Percentiles rank a stretch among this genome's conserved stretches.
Conservation (phyloP, 2,113 vertebrate species). For the Monarcha castaneiventris region DNA sequence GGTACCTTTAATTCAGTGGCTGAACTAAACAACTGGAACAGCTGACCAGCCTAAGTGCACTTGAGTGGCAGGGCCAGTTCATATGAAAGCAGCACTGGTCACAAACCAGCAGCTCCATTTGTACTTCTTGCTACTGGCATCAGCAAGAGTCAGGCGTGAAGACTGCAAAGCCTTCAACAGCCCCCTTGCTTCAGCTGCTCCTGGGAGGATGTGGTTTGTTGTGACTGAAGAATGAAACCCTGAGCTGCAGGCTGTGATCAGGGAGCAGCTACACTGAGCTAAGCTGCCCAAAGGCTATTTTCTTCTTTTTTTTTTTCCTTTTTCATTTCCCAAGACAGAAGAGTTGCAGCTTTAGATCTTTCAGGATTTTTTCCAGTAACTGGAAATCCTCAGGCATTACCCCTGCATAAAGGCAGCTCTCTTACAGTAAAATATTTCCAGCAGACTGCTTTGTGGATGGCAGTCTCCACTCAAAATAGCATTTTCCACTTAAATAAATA, state of each 20-base stretch:
- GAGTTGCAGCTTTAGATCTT: constrained; percentile 1
- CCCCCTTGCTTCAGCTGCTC: background rate
- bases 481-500: constrained; percentile 13
- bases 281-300: constrained; percentile 21
- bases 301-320: background rate
- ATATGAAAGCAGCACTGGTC: background rate
- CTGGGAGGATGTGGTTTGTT: constrained; percentile 31
- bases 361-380: background rate
- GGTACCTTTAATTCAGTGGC: background rate
- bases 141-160: background rate
- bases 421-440: background rate
- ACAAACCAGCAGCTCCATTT: background rate
- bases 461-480: constrained; percentile 8
- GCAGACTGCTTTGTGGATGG: background rate
- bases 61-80: background rate
- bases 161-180: background rate
- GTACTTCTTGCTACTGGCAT: background rate
- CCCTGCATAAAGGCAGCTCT: background rate
- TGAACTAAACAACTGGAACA: background rate
- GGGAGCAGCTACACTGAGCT: constrained; percentile 9
- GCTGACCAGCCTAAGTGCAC: background rate
- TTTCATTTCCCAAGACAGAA: constrained; percentile 3
- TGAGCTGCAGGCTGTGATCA: constrained; percentile 17
- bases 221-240: constrained; percentile 15
- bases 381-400: constrained; percentile 29